These are phyloP conservation scores for Fringilla coelebs DNA, from an alignment of 2,797 vertebrate species.

Conservation along the genomic window DNA sequence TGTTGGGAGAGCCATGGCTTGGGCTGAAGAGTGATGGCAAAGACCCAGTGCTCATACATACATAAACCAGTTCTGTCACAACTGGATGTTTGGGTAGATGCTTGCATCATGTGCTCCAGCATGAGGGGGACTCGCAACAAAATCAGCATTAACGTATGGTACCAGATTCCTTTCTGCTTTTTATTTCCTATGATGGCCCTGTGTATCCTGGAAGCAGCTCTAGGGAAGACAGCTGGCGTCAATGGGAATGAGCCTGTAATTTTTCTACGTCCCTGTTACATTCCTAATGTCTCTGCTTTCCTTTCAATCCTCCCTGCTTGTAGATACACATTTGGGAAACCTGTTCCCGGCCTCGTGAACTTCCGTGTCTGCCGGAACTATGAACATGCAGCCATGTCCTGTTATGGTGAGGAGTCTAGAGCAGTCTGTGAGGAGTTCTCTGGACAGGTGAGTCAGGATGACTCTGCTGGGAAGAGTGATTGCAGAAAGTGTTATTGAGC, in stretches of 20 bases:
- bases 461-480: background rate
- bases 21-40: background rate
- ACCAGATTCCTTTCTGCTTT: background rate
- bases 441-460: constrained; percentile 52
- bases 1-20: background rate
- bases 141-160: background rate
- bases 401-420: constrained; percentile 32
- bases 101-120: background rate
- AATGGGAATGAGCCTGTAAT: background rate
- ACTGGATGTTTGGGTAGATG: background rate
- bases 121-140: background rate
- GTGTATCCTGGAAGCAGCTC: background rate
- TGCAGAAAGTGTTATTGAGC: background rate
- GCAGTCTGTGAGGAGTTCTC: constrained; percentile 72
- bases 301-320: background rate
- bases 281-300: background rate
- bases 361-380: constrained; percentile 69
- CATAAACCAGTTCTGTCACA: background rate
- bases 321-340: constrained; percentile 77
- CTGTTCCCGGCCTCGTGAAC: constrained; percentile 64
- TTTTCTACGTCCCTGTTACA: background rate
- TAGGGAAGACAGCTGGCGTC: background rate
- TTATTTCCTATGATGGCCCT: background rate
- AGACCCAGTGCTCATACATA: background rate
- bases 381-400: background rate